Evolutionary conservation across 1,140 invertebrate genomes (phyloP), one percentile per base, ranked within the genome.

Genomic region (Globodera ellingtonae): DNA sequence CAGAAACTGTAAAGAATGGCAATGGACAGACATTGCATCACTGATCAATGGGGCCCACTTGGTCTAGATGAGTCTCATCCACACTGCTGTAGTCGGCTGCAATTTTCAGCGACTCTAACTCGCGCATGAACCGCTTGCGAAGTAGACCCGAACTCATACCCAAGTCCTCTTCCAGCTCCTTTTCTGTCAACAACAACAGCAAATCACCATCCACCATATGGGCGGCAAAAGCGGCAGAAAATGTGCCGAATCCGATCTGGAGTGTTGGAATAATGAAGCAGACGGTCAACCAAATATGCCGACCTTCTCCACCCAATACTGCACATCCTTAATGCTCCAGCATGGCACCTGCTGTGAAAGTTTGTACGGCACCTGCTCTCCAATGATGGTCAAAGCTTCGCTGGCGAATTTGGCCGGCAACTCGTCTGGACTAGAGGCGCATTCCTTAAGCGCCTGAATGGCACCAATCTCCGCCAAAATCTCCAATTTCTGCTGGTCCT

Each of bases 161-260:
- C 81, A 99, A 95, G 90, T 98, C 97, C 82, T 95, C 93, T 80
- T 92, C 92, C 24, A 99, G 91, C 91, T 98, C 97, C 59, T 94
- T 93, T 89, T 98, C 95, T 6, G 93, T 95, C 67, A 99, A 90
- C 89, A 97, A 95, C 13, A 99, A 90, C 76, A 99, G 90, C 46
- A 99, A 91, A 91, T 99, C 97, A n/a, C 97, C 97, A 90, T 99
- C 97, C 3, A 99, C 96, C 89, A 94, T 92, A 87, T 95, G 96
- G 62, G 95, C 93, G 10, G 93, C 92, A 88, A 99, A 98, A 86
- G 94, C 93, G 6, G 91, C 91, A 0, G 93, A 93, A 86, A 93
- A 95, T 83, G 94, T 93, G 8, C 92, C 91, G 90, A 98, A 99
- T 0, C 96, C 97, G 88, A 98, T 97, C 91, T 96, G 82, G 4